Conservation (phyloP, 2,797 vertebrate genomes). For the Hippopotamyrus pictus region DNA sequence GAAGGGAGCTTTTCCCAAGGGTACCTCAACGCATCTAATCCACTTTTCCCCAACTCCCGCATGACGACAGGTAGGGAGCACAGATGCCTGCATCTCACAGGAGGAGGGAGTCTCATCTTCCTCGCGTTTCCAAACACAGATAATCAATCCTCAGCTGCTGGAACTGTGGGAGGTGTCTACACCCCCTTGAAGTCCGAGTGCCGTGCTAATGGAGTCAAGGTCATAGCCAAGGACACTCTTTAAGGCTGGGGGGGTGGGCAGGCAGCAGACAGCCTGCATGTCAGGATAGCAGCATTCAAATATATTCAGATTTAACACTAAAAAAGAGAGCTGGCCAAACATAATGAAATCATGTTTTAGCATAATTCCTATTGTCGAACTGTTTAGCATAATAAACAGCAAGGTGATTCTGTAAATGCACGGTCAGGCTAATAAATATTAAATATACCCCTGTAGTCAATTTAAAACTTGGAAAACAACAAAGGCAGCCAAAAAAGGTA, state of each 20-base stretch:
- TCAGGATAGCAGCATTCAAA: not conserved
- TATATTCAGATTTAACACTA: not conserved
- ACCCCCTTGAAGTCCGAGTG: not conserved
- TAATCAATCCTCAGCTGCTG: not conserved
- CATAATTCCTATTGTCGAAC: constrained; percentile 9
- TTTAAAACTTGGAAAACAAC: not conserved
- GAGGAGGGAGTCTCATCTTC: not conserved
- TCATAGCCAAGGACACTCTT: not conserved
- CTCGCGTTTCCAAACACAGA: not conserved
- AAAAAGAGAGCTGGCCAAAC: not conserved
- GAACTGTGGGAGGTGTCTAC: not conserved
- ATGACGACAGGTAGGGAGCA: not conserved
- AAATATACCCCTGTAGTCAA: not conserved
- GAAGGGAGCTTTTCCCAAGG: not conserved
- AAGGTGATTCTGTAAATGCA: not conserved
- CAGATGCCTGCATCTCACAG: not conserved
- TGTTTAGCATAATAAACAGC: not conserved
- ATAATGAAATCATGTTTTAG: not conserved
- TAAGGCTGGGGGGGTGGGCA: not conserved
- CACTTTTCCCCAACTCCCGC: not conserved
- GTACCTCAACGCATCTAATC: not conserved
- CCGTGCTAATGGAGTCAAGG: not conserved
- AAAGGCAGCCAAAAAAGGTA: not conserved
- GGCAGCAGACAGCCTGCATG: not conserved
- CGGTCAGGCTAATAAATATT: not conserved